Evolutionary conservation across 2,797 vertebrate species (phyloP).

Genomic region (Furcifer pardalis): DNA sequence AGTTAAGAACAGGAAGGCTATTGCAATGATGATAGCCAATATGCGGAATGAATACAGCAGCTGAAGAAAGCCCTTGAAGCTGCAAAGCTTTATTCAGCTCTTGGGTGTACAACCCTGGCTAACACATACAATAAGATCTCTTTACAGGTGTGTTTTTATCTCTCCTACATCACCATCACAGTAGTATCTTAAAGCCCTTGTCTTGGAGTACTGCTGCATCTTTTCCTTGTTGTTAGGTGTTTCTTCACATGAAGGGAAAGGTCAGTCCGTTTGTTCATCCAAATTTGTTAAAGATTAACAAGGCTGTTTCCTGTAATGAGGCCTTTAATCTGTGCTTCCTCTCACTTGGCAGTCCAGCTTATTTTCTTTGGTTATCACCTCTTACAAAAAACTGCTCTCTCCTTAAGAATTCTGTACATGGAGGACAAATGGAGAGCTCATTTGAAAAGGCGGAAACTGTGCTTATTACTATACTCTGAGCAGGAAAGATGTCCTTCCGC

Average conservation of each 20-base stretch:
- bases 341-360: neutral
- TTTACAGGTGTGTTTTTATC: neutral
- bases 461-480: accelerated
- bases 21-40: too few species aligned
- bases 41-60: too few species aligned
- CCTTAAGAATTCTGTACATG: neutral
- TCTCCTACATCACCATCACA: neutral
- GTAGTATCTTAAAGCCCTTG: neutral
- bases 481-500: neutral
- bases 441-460: neutral
- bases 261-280: conserved; percentile 19
- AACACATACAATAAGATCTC: neutral
- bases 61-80: neutral
- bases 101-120: neutral
- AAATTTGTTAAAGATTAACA: conserved; percentile 18
- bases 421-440: neutral
- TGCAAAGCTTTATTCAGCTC: neutral
- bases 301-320: neutral
- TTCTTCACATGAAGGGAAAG: neutral
- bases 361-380: conserved; percentile 17
- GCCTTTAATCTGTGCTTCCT: conserved; percentile 3
- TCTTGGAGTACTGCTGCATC: neutral
- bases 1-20: too few species aligned
- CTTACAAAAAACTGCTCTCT: neutral
- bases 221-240: neutral